Evolutionary conservation across 2,888 invertebrate genomes (phyloP).

Genomic region (Pristionchus entomophagus): DNA sequence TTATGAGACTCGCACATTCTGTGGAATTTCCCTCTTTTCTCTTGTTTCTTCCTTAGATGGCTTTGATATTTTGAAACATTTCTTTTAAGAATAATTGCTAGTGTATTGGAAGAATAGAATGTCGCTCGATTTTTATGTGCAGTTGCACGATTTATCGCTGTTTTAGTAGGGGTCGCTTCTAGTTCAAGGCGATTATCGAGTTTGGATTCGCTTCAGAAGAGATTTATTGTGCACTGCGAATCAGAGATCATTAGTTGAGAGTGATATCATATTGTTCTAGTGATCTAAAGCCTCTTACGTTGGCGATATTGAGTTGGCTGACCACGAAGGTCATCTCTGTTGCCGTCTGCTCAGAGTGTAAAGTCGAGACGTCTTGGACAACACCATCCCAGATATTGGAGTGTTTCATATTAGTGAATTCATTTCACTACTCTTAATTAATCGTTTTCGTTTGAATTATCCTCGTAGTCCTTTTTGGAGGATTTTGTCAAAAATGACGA

Average conservation of each 20-base stretch:
- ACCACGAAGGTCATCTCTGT: not conserved
- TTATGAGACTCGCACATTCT: not conserved
- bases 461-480: too few species aligned
- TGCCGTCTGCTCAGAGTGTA: not conserved
- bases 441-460: too few species aligned
- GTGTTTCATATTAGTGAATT: too few species aligned
- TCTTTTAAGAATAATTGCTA: too few species aligned
- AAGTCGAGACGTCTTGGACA: not conserved
- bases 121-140: too few species aligned
- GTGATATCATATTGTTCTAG: not conserved
- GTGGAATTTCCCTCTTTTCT: not conserved
- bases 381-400: too few species aligned
- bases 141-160: not conserved
- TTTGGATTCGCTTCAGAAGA: not conserved
- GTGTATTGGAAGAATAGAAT: too few species aligned
- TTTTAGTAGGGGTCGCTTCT: not conserved
- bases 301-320: not conserved
- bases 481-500: too few species aligned
- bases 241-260: not conserved
- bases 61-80: too few species aligned
- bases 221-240: not conserved
- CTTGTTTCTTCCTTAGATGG: too few species aligned
- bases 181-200: slow-evolving; percentile 14
- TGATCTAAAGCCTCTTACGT: not conserved
- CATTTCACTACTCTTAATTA: too few species aligned